Evolutionary conservation across 2,797 vertebrate species (phyloP).

Genomic region (Gambelia wislizenii): DNA sequence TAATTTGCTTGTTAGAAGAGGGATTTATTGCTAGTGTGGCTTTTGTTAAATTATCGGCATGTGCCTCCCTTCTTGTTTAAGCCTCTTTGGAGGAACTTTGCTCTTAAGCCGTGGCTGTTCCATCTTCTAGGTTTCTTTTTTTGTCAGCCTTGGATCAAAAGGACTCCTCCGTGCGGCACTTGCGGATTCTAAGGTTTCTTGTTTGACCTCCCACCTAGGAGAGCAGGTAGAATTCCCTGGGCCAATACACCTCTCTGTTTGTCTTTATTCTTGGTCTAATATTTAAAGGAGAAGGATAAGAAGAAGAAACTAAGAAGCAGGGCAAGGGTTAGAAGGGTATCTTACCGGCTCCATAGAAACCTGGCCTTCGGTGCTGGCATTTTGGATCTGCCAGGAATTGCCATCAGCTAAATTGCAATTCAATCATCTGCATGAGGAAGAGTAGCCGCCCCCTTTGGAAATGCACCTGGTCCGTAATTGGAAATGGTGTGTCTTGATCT

Average conservation of each 20-base stretch:
- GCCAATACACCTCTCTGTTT: not conserved
- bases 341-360: not conserved
- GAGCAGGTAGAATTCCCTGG: not conserved
- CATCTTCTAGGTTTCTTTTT: not conserved
- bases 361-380: rapidly evolving
- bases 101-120: rapidly evolving
- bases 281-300: rapidly evolving
- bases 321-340: not conserved
- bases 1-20: not conserved
- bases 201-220: not conserved
- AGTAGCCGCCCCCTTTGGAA: not conserved
- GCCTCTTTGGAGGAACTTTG: not conserved
- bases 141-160: not conserved
- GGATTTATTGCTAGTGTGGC: rapidly evolving
- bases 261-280: not conserved
- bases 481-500: constrained; percentile 48
- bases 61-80: too few relatives aligned
- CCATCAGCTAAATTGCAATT: constrained; percentile 29
- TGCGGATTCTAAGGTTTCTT: not conserved
- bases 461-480: not conserved
- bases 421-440: not conserved
- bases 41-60: rapidly evolving
- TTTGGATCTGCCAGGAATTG: not conserved
- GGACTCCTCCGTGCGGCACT: not conserved
- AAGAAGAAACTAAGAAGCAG: not conserved